Percentiles rank a stretch among this genome's conserved stretches.
phyloP scores from a whole-genome alignment of 92 coral and sea anemone species.

The Ricordea florida region DNA sequence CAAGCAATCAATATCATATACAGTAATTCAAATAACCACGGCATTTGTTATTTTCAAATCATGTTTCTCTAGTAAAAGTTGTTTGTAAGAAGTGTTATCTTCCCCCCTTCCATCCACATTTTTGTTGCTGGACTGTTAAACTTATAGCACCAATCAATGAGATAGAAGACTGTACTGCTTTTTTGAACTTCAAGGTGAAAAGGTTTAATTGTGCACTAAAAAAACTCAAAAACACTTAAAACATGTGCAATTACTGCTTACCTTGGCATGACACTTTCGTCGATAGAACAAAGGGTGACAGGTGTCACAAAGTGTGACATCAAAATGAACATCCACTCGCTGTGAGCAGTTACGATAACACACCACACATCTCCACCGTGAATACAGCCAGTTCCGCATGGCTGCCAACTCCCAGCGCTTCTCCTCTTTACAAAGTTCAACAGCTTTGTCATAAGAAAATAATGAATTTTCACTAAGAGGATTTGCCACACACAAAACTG shows the following conservation, averaged over 20 bases:
- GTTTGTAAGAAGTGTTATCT: no score
- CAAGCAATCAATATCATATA: background rate
- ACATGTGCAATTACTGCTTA: constrained; percentile 29
- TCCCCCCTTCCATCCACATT: no score
- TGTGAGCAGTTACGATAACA: constrained; percentile 94
- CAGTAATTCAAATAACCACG: no score
- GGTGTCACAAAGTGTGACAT: constrained; percentile 90
- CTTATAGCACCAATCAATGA: no score
- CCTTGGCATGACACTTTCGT: constrained; percentile 99
- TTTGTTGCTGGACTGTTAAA: no score
- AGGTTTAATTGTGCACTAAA: no score
- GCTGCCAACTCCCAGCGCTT: constrained; percentile 86
- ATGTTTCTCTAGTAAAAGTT: no score
- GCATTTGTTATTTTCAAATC: no score
- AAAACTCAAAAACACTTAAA: no score
- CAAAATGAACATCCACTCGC: constrained; percentile 87
- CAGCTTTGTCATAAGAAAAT: constrained; percentile 90
- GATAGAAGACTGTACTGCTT: background rate
- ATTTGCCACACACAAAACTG: constrained; percentile 85
- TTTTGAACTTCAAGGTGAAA: no score
- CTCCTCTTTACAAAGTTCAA: constrained; percentile 76
- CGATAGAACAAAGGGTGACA: constrained; percentile 98
- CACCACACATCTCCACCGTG: constrained; percentile 95
- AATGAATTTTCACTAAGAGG: constrained; percentile 65
- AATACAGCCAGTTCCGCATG: constrained; percentile 86